Conservation (phyloP, 2,888 invertebrate species). For the Hydropsyche betteni region DNA sequence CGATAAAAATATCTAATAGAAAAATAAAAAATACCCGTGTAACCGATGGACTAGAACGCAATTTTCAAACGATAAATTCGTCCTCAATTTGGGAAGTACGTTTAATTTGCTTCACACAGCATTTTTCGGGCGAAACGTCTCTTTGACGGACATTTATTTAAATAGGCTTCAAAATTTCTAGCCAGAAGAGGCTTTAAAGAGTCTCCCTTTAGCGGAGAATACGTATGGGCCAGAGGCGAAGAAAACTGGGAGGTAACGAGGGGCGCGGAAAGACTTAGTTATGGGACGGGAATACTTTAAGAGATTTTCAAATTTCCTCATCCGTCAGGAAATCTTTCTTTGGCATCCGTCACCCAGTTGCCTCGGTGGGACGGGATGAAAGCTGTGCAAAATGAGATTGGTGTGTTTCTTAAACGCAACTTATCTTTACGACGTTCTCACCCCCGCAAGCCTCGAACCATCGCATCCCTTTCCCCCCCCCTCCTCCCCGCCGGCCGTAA, state of each 20-base stretch:
- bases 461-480: background rate
- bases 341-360: constrained; percentile 38
- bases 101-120: constrained; percentile 28
- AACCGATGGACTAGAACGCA: background rate
- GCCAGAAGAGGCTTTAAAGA: constrained; percentile 27
- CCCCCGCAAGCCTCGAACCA: background rate
- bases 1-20: no score
- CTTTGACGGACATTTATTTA: constrained; percentile 44
- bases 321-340: constrained; percentile 38
- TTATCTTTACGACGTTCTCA: constrained; percentile 36
- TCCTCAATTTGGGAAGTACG: constrained; percentile 7
- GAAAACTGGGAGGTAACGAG: background rate
- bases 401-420: constrained; percentile 41
- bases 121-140: constrained; percentile 25
- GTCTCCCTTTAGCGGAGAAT: background rate
- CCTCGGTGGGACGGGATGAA: constrained; percentile 34
- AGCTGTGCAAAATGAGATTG: constrained; percentile 40
- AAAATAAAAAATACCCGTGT: no score
- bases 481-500: background rate
- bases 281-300: constrained; percentile 8
- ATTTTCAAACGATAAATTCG: constrained; percentile 6
- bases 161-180: constrained; percentile 36
- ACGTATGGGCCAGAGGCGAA: background rate
- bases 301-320: constrained; percentile 40
- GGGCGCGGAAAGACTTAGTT: background rate